Percentiles rank a stretch among this genome's conserved stretches.
Conservation (phyloP, 2,888 invertebrate species). For the Zaprionus lineosus region DNA sequence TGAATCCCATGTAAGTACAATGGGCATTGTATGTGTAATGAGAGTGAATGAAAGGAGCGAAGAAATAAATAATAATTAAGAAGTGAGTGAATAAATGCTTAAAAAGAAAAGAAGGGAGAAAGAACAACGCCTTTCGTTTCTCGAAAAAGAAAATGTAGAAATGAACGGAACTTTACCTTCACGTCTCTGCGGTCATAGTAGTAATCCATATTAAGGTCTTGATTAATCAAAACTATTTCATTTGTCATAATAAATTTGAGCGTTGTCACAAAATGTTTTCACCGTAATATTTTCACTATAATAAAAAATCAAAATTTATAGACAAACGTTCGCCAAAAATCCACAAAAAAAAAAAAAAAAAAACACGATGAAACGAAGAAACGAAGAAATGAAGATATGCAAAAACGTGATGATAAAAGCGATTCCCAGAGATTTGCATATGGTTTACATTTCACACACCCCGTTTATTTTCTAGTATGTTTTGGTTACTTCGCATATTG, state of each 20-base stretch:
- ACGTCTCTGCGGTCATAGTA: conserved; percentile 60
- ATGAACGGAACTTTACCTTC: conserved; percentile 63
- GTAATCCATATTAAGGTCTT: conserved; percentile 59
- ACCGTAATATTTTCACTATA: conserved; percentile 62
- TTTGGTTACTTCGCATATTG: conserved; percentile 72
- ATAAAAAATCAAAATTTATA: conserved; percentile 61
- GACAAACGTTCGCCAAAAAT: conserved; percentile 48
- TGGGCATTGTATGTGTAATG: conserved; percentile 38
- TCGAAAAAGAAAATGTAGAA: too few species aligned
- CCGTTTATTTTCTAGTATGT: conserved; percentile 58
- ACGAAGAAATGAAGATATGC: conserved; percentile 10
- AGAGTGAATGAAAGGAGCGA: conserved; percentile 20
- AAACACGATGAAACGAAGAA: conserved; percentile 9
- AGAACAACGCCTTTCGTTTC: too few species aligned
- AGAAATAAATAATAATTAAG: too few species aligned
- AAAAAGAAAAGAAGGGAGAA: too few species aligned
- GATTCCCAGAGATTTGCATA: conserved; percentile 61
- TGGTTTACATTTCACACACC: conserved; percentile 74
- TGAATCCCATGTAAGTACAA: too few species aligned
- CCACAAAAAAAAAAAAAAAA: not conserved
- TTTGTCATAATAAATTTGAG: conserved; percentile 32
- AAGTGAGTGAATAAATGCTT: too few species aligned
- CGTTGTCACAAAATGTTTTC: conserved; percentile 54
- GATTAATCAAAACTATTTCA: conserved; percentile 12
- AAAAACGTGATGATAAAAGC: conserved; percentile 3